phyloP scores from a whole-genome alignment of 2,797 vertebrate genomes.

The Notoglanidium macrostoma region DNA sequence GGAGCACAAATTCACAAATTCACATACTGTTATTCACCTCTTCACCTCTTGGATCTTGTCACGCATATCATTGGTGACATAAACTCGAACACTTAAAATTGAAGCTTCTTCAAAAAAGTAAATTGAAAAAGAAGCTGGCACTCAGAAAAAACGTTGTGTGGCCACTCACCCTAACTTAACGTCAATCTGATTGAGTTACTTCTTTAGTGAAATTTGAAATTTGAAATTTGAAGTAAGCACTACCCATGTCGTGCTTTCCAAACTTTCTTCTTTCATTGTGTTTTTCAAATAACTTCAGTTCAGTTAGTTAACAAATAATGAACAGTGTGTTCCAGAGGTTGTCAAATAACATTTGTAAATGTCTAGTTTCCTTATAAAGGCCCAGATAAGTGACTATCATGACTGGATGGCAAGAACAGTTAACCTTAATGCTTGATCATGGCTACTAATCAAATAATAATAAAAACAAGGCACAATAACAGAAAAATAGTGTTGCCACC shows the following conservation, averaged over 20 bases:
- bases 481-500: neutral
- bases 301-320: neutral
- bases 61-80: neutral
- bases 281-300: neutral
- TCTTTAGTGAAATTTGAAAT: too few species aligned
- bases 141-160: too few species aligned
- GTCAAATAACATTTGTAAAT: neutral
- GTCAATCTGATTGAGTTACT: too few species aligned
- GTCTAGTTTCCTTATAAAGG: neutral
- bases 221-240: too few species aligned
- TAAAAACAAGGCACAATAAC: neutral
- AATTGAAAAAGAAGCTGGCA: too few species aligned
- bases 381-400: neutral
- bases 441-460: neutral
- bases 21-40: too few species aligned
- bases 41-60: neutral
- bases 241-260: too few species aligned
- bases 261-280: neutral
- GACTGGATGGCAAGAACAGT: neutral
- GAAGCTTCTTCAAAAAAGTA: too few species aligned
- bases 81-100: neutral
- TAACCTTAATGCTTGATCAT: neutral
- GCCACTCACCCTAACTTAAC: too few species aligned
- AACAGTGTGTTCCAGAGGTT: neutral
- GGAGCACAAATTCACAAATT: neutral